Base-by-base conservation (phyloP, 2,888 invertebrate genomes). In the Unio pictorum region DNA sequence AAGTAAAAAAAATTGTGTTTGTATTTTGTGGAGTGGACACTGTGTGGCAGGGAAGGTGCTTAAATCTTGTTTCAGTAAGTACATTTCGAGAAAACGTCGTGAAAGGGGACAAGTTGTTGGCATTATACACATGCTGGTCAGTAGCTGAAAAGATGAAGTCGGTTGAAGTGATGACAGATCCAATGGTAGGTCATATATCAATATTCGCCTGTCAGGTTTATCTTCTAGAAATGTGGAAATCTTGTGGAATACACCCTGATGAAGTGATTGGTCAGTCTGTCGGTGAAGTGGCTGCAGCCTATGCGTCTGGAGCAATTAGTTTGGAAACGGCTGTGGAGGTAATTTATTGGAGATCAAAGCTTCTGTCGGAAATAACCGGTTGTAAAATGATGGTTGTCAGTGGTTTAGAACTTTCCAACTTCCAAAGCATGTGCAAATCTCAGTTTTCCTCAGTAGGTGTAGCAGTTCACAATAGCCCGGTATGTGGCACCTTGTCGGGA, bases 261-360 rank as follows among this genome's bases (percentile, higher is more conserved):
- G 72, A 68, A n/a, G 71, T 84, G 0, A 69, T 85, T 26, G 84
- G 85, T 11, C 85, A 84, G 69, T 85, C 85, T 3, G 82, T 84
- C 4, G 85, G 85, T 7, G 85, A 85, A 57, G 83, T 84, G 15
- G 82, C 83, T 6, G 83, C 81, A 20, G 82, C 84, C 1, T 78
- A 75, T 64, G 68, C 74, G 64, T 67, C 79, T 15, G 77, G 80
- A 15, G 64, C 73, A 23, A 62, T 80, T 28, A 60, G 75, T 61
- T 65, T 84, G 55, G 66, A 75, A 54, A 71, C 80, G n/a, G 84
- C 84, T 7, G 83, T 84, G 17, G 76, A 66, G 26, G 74, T 85
- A 26, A 84, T 85, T 15, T 85, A 78, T 65, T 74, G 75, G 65
- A 65, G 85, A 26, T 81, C 83, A 20, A 63, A 67, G 55, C 57